A percentile compares a stretch with the other conserved stretches of the same genome.
Evolutionary conservation across 2,888 invertebrate genomes (phyloP).

Genomic region (Limnephilus auricula): DNA sequence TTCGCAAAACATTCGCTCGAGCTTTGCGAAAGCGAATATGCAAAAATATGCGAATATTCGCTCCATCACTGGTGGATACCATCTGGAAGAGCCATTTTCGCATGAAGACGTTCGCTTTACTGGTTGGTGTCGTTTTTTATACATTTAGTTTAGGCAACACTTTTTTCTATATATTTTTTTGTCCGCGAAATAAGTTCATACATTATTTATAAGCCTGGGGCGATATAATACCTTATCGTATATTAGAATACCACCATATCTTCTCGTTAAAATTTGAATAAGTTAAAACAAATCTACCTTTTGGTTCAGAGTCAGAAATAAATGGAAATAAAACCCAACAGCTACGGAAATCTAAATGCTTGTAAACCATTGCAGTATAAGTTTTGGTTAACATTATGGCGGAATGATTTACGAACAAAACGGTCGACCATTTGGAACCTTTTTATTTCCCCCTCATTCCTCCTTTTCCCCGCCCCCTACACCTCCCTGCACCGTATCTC

Average conservation of each 20-base stretch:
- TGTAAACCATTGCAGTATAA: not conserved
- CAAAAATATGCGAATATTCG: too few species aligned
- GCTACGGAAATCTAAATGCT: not conserved
- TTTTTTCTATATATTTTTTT: too few species aligned
- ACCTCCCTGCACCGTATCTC: not conserved
- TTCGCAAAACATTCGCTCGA: too few species aligned
- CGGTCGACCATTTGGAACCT: slow-evolving; percentile 9
- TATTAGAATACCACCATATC: not conserved
- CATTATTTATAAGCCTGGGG: too few species aligned
- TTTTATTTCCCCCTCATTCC: not conserved
- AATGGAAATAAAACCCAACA: not conserved
- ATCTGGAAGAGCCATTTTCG: too few species aligned
- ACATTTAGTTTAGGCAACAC: too few species aligned
- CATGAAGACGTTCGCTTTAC: too few species aligned
- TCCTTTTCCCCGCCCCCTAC: not conserved
- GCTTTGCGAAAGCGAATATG: too few species aligned
- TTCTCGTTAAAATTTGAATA: not conserved
- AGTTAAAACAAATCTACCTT: not conserved
- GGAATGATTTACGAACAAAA: slow-evolving; percentile 20
- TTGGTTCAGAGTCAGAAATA: not conserved
- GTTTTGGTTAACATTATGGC: slow-evolving; percentile 11
- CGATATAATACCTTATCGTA: too few species aligned
- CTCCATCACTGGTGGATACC: too few species aligned
- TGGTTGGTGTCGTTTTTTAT: too few species aligned
- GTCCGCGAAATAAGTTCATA: too few species aligned